Conservation (phyloP, 2,113 vertebrate species). For the Dicerorhinus sumatrensis region DNA sequence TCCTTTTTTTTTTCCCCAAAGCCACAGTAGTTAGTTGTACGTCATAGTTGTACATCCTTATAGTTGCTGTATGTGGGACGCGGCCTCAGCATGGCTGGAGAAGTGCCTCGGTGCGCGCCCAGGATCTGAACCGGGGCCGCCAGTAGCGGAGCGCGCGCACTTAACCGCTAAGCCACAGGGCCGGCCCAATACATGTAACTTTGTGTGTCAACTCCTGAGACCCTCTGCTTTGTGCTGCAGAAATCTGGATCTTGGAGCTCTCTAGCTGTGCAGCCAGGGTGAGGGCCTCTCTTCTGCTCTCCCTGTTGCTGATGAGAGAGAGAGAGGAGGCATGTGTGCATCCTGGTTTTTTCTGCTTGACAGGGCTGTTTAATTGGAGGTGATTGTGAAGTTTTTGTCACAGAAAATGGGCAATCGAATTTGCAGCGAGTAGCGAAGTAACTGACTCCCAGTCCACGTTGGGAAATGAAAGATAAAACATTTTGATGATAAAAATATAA, state of each 20-base stretch:
- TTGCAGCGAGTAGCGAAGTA: neutral
- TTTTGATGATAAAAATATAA: neutral
- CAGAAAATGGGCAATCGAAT: slow-evolving; percentile 1
- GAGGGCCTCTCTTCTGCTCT: neutral
- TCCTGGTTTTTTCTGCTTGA: neutral
- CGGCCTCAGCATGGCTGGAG: too few relatives aligned
- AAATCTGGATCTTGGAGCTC: neutral
- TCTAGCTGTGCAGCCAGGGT: neutral
- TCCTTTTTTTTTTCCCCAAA: too few relatives aligned
- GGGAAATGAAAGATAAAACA: slow-evolving; percentile 47
- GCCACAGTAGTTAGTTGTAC: too few relatives aligned
- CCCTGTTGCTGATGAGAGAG: neutral
- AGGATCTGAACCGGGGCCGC: too few relatives aligned
- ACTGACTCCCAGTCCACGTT: neutral
- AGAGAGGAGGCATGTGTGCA: neutral
- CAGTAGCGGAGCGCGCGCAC: too few relatives aligned
- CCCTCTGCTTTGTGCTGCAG: neutral
- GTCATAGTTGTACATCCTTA: too few relatives aligned
- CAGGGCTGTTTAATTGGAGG: neutral
- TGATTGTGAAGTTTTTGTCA: slow-evolving; percentile 42
- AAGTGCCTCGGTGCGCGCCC: too few relatives aligned
- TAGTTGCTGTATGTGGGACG: too few relatives aligned
- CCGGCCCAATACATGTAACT: neutral
- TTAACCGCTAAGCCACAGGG: too few relatives aligned
- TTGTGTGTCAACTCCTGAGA: neutral